Evolutionary conservation across 2,113 vertebrate genomes (phyloP).

Genomic region (Gobius niger): DNA sequence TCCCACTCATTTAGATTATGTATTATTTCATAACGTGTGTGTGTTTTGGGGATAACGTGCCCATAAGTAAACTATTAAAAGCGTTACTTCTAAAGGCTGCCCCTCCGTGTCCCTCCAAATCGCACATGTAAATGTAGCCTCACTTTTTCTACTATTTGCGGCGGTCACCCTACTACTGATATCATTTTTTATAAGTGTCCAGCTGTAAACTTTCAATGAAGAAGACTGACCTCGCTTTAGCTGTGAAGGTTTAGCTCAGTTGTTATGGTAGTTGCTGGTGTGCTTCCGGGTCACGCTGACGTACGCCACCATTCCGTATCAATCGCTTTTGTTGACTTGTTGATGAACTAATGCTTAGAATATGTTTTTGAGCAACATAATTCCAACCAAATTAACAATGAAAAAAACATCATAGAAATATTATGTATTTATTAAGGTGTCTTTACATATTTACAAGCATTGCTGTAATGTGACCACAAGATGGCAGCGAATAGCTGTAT

Average conservation of each 20-base stretch:
- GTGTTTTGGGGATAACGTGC: too few species aligned
- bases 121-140: too few species aligned
- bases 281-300: conserved; percentile 61
- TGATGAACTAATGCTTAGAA: too few species aligned
- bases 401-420: not conserved
- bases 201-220: not conserved
- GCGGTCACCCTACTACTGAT: too few species aligned
- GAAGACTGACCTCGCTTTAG: conserved; percentile 48
- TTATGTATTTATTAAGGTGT: not conserved
- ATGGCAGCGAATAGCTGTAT: not conserved
- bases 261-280: conserved; percentile 18
- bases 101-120: too few species aligned
- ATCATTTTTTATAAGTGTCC: too few species aligned
- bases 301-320: not conserved
- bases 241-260: not conserved
- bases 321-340: conserved; percentile 6
- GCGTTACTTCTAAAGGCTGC: too few species aligned
- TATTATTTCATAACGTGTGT: too few species aligned
- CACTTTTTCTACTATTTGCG: too few species aligned
- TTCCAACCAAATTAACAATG: not conserved
- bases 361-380: too few species aligned
- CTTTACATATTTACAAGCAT: not conserved
- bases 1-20: too few species aligned
- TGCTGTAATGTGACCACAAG: not conserved
- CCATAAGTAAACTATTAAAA: too few species aligned